Evolutionary conservation across 37 sponge, comb jelly and placozoan genomes (phyloP).

Genomic region (Eunapius fragilis): DNA sequence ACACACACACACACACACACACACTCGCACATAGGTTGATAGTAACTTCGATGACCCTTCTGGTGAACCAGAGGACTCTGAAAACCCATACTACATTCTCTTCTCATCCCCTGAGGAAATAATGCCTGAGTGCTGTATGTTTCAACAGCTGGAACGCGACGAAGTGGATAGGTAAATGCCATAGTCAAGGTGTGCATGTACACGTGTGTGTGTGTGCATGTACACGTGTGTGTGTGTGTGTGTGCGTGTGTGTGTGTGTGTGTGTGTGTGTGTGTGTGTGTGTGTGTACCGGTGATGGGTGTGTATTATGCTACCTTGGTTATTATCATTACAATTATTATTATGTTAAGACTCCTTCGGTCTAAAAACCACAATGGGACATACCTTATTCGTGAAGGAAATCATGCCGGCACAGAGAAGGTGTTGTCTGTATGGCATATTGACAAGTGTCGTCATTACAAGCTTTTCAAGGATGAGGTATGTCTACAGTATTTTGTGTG

Average conservation of each 20-base stretch:
- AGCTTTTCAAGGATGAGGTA: constrained; percentile 68
- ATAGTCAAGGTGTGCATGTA: neutral
- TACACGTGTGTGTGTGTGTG: constrained; percentile 1
- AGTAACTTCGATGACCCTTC: neutral
- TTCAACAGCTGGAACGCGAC: constrained; percentile 41
- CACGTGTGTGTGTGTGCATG: neutral
- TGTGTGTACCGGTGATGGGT: no score
- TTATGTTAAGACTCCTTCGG: constrained; percentile 38
- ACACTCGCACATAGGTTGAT: neutral
- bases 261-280: neutral
- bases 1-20: constrained; percentile 3
- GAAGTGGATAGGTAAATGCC: constrained; percentile 52
- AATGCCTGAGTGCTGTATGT: constrained; percentile 56
- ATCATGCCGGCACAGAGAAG: constrained; percentile 56
- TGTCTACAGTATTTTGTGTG: neutral
- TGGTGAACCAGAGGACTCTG: constrained; percentile 19
- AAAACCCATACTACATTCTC: constrained; percentile 59
- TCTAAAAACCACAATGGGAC: constrained; percentile 40
- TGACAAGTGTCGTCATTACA: constrained; percentile 74
- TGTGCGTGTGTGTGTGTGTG: neutral
- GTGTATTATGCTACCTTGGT: neutral
- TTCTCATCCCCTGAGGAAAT: constrained; percentile 47
- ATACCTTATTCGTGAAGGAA: constrained; percentile 63
- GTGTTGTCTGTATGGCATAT: constrained; percentile 76
- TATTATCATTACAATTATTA: no score